Evolutionary conservation across 1,140 invertebrate genomes (phyloP), one percentile per base, ranked within the genome.

Genomic region (honey bee (Apis mellifera)): DNA sequence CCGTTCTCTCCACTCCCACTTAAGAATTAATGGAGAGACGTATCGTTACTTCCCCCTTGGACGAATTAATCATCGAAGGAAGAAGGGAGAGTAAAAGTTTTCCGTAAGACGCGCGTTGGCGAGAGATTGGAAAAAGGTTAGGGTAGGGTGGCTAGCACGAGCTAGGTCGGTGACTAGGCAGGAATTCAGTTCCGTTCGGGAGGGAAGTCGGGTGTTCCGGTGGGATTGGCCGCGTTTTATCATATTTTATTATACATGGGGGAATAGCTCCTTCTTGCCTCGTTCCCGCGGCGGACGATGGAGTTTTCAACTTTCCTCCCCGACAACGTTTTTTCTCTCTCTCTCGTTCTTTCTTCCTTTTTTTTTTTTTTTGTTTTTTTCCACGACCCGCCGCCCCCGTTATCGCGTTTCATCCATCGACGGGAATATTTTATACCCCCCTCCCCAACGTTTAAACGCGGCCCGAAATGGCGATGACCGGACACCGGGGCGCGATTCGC

Each of bases 241-340:
- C 88, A 89, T 89, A 89, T 89, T 89, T 89, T 89, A 89, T 89
- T 89, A 89, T 89, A 89, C 88, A 89, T 84, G 83, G 88, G 83
- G 85, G 85, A 42, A 81, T 64, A 76, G 76, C 80, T 83, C 73
- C 86, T 78, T 72, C 78, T 59, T 50, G 13, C 60, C 84, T 76
- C 57, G 69, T 57, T 80, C 60, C n/a, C 23, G 21, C 60, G 66
- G n/a, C 23, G 75, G 66, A 52, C 60, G 85, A 87, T 68, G 57
- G 72, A 83, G 72, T 80, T 78, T 82, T 64, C 79, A 79, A 80
- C 79, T 85, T 54, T 75, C 70, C 48, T 84, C 77, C 62, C 15
- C 72, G 42, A 81, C 4, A 8, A 32, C 12, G n/a, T 4, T 68
- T 15, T 48, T 26, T 8, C 42, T 26, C 12, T 0, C 15, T 17